Conservation (phyloP, 1,140 invertebrate species). For the Euwallacea fornicatus region DNA sequence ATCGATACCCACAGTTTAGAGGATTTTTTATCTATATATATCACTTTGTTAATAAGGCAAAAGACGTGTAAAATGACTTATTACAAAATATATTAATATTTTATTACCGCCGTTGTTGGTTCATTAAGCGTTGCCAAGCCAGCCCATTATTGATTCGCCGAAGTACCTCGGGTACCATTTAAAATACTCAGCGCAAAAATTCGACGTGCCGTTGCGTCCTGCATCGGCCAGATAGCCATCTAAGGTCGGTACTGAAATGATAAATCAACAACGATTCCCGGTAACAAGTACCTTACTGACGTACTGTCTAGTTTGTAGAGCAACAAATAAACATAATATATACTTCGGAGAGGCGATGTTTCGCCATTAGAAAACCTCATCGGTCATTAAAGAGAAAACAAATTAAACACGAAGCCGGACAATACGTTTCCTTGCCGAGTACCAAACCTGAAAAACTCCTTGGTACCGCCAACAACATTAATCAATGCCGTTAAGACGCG, state of each 20-base stretch:
- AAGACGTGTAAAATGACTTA: not conserved
- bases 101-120: too few relatives aligned
- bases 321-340: conserved; percentile 30
- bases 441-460: not conserved
- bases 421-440: conserved; percentile 4
- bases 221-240: conserved; percentile 17
- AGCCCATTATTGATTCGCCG: not conserved
- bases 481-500: not conserved
- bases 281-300: conserved; percentile 31
- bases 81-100: not conserved
- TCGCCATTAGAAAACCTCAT: conserved; percentile 21
- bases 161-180: not conserved
- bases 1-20: not conserved
- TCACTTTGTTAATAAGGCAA: not conserved
- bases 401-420: conserved; percentile 20
- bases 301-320: conserved; percentile 29
- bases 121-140: not conserved
- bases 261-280: conserved; percentile 27
- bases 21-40: not conserved
- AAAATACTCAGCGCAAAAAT: not conserved
- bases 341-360: conserved; percentile 19
- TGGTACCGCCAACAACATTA: conserved; percentile 5
- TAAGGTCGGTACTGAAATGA: conserved; percentile 16
- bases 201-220: conserved; percentile 10
- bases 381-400: conserved; percentile 29